Percentiles rank a stretch among this genome's conserved stretches.
Evolutionary conservation across 1,140 invertebrate genomes (phyloP).

Genomic region (Neodiprion fabricii): DNA sequence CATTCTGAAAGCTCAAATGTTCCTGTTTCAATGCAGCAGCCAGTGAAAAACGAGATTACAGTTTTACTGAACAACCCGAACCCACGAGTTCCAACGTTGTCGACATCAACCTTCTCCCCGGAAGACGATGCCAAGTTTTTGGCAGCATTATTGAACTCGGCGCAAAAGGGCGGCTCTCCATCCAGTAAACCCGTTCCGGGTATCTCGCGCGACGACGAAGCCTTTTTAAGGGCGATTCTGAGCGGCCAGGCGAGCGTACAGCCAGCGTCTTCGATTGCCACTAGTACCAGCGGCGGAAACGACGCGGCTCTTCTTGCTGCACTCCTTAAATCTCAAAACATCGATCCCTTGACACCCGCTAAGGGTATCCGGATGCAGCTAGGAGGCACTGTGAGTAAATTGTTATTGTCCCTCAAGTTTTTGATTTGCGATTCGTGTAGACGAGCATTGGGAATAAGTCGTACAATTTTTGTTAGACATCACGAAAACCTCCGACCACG

Average conservation of each 20-base stretch:
- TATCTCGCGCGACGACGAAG: slow-evolving; percentile 41
- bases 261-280: slow-evolving; percentile 16
- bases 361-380: slow-evolving; percentile 62
- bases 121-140: slow-evolving; percentile 55
- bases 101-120: slow-evolving; percentile 44
- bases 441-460: no score
- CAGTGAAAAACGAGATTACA: slow-evolving; percentile 17
- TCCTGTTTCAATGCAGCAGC: slow-evolving; percentile 17
- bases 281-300: slow-evolving; percentile 54
- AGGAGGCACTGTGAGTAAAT: slow-evolving; percentile 64
- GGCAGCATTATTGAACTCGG: slow-evolving; percentile 39
- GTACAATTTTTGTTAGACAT: slow-evolving; percentile 21
- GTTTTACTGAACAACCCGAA: slow-evolving; percentile 33
- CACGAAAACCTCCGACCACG: slow-evolving; percentile 33
- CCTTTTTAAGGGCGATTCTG: slow-evolving; percentile 47
- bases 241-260: slow-evolving; percentile 33
- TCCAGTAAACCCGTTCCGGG: slow-evolving; percentile 20
- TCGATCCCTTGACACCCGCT: slow-evolving; percentile 69
- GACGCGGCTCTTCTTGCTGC: slow-evolving; percentile 72
- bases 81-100: slow-evolving; percentile 27
- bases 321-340: slow-evolving; percentile 70
- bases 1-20: background rate
- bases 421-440: background rate
- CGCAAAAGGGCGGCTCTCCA: slow-evolving; percentile 29
- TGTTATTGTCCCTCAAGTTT: background rate